Conservation (phyloP, 2,888 invertebrate species). For the Blomia tropicalis region DNA sequence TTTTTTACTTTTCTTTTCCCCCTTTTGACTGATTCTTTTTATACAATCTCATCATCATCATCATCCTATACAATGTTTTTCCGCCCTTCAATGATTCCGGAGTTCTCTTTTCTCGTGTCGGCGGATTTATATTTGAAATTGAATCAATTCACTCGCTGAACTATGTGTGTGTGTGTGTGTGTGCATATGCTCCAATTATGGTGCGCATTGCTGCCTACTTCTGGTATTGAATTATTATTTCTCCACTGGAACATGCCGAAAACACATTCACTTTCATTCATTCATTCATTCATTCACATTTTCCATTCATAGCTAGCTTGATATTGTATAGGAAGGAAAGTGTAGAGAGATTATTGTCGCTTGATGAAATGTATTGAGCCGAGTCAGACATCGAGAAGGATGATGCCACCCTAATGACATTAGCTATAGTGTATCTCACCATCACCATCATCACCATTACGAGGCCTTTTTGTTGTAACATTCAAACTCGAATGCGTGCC, state of each 20-base stretch:
- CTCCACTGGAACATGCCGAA: no score
- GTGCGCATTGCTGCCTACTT: not conserved
- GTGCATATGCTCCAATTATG: not conserved
- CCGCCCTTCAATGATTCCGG: no score
- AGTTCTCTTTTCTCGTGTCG: no score
- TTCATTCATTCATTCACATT: no score
- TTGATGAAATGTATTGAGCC: not conserved
- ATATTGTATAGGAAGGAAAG: no score
- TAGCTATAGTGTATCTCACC: no score
- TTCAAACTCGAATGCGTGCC: slow-evolving; percentile 2
- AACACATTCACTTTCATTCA: no score
- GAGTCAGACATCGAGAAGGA: not conserved
- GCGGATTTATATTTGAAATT: not conserved
- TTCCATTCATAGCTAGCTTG: no score
- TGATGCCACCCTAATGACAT: slow-evolving; percentile 15
- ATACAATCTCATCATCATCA: no score
- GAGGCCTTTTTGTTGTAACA: slow-evolving; percentile 4
- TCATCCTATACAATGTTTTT: no score
- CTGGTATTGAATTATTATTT: not conserved
- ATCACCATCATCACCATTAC: slow-evolving; percentile 7
- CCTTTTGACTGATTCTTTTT: no score
- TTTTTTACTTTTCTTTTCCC: no score
- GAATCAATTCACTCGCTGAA: not conserved
- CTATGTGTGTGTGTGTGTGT: not conserved
- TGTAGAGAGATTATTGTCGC: not conserved